Conservation (phyloP, 2,113 vertebrate species). For the Nyctereutes procyonoides region DNA sequence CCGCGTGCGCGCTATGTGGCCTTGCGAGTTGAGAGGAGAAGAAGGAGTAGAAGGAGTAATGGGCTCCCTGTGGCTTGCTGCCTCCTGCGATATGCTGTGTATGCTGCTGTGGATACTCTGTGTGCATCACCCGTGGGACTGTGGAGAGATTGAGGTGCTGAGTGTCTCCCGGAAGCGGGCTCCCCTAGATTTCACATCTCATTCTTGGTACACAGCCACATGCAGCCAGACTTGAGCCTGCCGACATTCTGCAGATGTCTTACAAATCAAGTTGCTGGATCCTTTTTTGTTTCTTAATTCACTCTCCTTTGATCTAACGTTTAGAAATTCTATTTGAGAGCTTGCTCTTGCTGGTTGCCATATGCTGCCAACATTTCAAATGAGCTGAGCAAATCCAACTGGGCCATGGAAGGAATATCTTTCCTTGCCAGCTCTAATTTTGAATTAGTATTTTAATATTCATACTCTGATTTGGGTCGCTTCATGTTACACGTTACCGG, state of each 20-base stretch:
- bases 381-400: not conserved
- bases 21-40: no score
- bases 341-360: not conserved
- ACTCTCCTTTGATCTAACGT: not conserved
- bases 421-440: not conserved
- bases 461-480: not conserved
- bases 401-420: not conserved
- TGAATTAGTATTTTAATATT: not conserved
- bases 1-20: fast-evolving
- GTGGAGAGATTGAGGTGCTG: fast-evolving
- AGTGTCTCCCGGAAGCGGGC: fast-evolving
- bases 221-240: not conserved
- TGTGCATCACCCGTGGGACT: fast-evolving
- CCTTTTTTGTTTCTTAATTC: not conserved
- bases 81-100: fast-evolving
- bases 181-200: not conserved
- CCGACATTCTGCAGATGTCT: not conserved
- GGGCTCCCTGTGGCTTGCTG: fast-evolving
- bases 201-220: fast-evolving
- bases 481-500: not conserved
- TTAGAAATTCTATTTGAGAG: not conserved
- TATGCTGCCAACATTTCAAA: not conserved
- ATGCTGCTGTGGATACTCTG: fast-evolving
- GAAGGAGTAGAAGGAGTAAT: no score
- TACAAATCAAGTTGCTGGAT: not conserved